A percentile compares a stretch with the other conserved stretches of the same genome.
Conservation (phyloP, 1,140 invertebrate species). For the Thalassaphorura encarpata region DNA sequence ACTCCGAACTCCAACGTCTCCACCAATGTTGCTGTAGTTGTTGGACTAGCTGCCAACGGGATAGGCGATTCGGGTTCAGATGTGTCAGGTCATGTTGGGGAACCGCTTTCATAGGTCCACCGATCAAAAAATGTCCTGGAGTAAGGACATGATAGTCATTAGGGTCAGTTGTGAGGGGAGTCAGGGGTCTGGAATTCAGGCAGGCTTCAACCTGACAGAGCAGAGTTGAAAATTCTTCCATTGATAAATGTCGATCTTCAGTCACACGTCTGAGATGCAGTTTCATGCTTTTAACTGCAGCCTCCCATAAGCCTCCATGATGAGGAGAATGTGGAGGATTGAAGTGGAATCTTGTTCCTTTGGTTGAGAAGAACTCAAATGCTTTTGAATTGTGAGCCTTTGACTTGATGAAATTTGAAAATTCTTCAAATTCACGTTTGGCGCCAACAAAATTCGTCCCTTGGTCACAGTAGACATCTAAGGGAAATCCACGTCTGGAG, state of each 20-base stretch:
- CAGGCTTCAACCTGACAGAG: constrained; percentile 32
- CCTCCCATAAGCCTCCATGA: constrained; percentile 36
- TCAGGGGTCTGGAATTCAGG: constrained; percentile 34
- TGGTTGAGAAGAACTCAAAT: too few relatives aligned
- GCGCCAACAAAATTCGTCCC: constrained; percentile 27
- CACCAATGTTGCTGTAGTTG: constrained; percentile 7
- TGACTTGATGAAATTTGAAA: not conserved
- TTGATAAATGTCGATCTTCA: constrained; percentile 12
- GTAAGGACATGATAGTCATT: constrained; percentile 33
- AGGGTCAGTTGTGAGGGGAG: constrained; percentile 30
- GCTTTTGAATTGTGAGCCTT: not conserved
- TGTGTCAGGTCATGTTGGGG: constrained; percentile 3
- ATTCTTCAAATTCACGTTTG: not conserved
- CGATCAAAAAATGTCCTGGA: constrained; percentile 18
- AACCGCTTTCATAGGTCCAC: not conserved
- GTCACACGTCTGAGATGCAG: constrained; percentile 30
- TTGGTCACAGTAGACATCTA: constrained; percentile 32
- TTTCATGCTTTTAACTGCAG: constrained; percentile 36
- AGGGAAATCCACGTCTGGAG: constrained; percentile 23
- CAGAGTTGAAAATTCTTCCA: constrained; percentile 33
- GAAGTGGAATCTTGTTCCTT: constrained; percentile 32
- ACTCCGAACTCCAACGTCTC: not conserved
- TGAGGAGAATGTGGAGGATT: constrained; percentile 35
- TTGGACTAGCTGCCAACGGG: constrained; percentile 11
- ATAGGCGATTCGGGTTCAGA: not conserved